Evolutionary conservation across 2,797 vertebrate species (phyloP).

Genomic region (Coregonus suidteri): DNA sequence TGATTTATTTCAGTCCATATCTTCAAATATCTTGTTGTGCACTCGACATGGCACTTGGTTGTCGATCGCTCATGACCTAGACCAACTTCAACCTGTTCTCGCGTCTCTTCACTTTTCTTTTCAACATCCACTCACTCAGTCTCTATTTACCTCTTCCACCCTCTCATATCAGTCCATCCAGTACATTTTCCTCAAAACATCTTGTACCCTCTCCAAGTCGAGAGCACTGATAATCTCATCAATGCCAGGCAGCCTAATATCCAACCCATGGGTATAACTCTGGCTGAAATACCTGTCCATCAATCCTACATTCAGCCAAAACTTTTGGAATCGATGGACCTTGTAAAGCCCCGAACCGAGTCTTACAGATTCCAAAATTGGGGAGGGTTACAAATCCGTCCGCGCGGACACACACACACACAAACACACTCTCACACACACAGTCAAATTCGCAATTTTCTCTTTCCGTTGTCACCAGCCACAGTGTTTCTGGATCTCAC

Average conservation of each 20-base stretch:
- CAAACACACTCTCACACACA: not conserved
- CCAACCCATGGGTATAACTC: slow-evolving; percentile 55
- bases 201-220: slow-evolving; percentile 61
- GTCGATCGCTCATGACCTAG: too few species aligned
- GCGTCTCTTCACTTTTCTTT: not conserved
- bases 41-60: too few species aligned
- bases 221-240: slow-evolving; percentile 68
- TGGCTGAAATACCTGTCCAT: slow-evolving; percentile 70
- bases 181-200: slow-evolving; percentile 60
- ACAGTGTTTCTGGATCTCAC: not conserved
- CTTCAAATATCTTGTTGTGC: too few species aligned
- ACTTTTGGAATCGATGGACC: slow-evolving; percentile 53
- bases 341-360: slow-evolving; percentile 48
- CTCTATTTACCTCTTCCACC: not conserved
- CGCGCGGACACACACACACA: slow-evolving; percentile 1
- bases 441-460: slow-evolving; percentile 9
- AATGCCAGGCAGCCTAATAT: slow-evolving; percentile 53
- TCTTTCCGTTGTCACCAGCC: slow-evolving; percentile 34
- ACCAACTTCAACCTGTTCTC: not conserved
- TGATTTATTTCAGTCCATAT: not conserved
- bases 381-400: slow-evolving; percentile 25
- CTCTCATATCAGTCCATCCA: slow-evolving; percentile 41
- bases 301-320: slow-evolving; percentile 60
- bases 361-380: slow-evolving; percentile 56
- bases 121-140: not conserved